phyloP scores from a whole-genome alignment of 2,888 invertebrate species.

The Rotaria magnacalcarata region DNA sequence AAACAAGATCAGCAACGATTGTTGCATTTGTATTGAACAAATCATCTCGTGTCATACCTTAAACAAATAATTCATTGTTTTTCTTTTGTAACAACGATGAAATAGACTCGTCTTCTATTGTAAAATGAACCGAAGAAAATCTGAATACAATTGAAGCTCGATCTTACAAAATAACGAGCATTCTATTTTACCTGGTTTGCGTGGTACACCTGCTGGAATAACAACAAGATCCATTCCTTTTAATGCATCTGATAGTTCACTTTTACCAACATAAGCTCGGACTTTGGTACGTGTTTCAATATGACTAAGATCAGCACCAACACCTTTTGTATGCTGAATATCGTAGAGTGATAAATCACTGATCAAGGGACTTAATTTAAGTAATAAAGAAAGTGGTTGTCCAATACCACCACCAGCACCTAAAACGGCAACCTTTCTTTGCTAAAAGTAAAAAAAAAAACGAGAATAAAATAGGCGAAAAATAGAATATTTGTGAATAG shows the following conservation, averaged over 20 bases:
- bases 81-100: no score
- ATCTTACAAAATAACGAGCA: no score
- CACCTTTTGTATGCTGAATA: slow-evolving; percentile 82
- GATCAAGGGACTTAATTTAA: slow-evolving; percentile 71
- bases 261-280: slow-evolving; percentile 66
- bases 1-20: slow-evolving; percentile 81
- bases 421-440: slow-evolving; percentile 77
- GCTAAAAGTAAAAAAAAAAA: neutral
- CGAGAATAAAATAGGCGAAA: neutral
- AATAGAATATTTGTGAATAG: neutral
- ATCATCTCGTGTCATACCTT: slow-evolving; percentile 90
- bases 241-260: slow-evolving; percentile 71
- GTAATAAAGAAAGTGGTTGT: slow-evolving; percentile 82
- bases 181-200: slow-evolving; percentile 72
- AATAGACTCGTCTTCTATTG: no score
- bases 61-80: neutral
- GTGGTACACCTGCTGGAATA: slow-evolving; percentile 94
- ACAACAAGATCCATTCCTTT: slow-evolving; percentile 81
- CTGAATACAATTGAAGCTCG: no score
- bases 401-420: slow-evolving; percentile 97
- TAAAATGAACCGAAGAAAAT: no score
- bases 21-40: slow-evolving; percentile 97
- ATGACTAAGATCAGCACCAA: slow-evolving; percentile 92
- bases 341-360: slow-evolving; percentile 81
- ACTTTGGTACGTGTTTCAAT: slow-evolving; percentile 79